Percentiles rank a stretch among this genome's conserved stretches.
These are phyloP conservation scores for Prostheceraeus crozeri DNA, from an alignment of 2,888 invertebrate genomes.

Conservation along the genomic window DNA sequence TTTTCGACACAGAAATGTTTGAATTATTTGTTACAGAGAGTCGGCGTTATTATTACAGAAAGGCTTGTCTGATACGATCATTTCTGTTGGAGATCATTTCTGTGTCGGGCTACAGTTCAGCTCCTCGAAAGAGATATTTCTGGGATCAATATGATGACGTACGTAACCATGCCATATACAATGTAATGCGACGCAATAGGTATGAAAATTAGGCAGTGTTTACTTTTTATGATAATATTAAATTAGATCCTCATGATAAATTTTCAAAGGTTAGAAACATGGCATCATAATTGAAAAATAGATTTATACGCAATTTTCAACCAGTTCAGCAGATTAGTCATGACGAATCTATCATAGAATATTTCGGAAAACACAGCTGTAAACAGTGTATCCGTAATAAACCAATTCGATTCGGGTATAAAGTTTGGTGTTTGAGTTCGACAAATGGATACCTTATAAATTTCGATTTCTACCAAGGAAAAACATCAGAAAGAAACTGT, in stretches of 20 bases:
- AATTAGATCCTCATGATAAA: slow-evolving; percentile 43
- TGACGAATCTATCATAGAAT: slow-evolving; percentile 48
- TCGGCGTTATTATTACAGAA: background rate
- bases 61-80: no score
- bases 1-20: no score
- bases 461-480: slow-evolving; percentile 48
- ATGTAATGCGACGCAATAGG: background rate
- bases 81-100: background rate
- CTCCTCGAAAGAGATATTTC: background rate
- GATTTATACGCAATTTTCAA: slow-evolving; percentile 41
- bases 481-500: slow-evolving; percentile 38
- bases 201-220: slow-evolving; percentile 35
- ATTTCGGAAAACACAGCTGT: slow-evolving; percentile 48
- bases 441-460: slow-evolving; percentile 47
- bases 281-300: slow-evolving; percentile 41
- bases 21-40: no score
- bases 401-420: slow-evolving; percentile 48
- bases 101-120: background rate
- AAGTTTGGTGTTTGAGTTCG: slow-evolving; percentile 47
- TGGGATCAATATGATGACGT: slow-evolving; percentile 8
- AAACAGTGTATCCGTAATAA: slow-evolving; percentile 49
- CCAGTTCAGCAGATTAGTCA: slow-evolving; percentile 41
- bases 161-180: slow-evolving; percentile 20
- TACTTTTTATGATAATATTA: slow-evolving; percentile 43
- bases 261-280: slow-evolving; percentile 44